These are phyloP conservation scores for Tetramorium simillimum DNA, from an alignment of 1,140 invertebrate genomes.

Conservation along the genomic window DNA sequence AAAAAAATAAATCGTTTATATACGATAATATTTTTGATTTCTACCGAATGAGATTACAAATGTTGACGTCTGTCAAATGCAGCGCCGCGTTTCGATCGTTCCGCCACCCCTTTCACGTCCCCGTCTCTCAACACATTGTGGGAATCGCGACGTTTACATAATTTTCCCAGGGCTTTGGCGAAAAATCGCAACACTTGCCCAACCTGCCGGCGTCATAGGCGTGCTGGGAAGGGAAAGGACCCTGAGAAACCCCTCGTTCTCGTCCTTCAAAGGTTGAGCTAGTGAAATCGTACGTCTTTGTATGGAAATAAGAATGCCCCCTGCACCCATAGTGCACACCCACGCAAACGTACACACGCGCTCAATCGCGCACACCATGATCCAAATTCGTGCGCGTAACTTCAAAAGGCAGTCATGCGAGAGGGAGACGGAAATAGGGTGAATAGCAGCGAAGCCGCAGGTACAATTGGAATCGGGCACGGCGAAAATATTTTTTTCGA, in stretches of 20 bases:
- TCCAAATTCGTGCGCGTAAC: conserved; percentile 73
- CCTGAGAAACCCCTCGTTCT: conserved; percentile 54
- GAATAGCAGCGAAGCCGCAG: conserved; percentile 44
- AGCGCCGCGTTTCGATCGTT: conserved; percentile 21
- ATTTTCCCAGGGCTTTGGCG: conserved; percentile 79
- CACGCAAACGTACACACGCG: conserved; percentile 44
- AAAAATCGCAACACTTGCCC: conserved; percentile 81
- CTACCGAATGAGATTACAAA: background rate
- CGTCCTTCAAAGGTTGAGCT: conserved; percentile 77
- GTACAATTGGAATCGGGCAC: conserved; percentile 63
- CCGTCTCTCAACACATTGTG: conserved; percentile 62
- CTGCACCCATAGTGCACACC: conserved; percentile 63
- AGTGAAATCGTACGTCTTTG: conserved; percentile 78
- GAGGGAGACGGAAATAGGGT: conserved; percentile 41
- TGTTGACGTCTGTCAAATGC: conserved; percentile 6
- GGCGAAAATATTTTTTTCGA: conserved; percentile 78
- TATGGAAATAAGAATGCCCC: conserved; percentile 80
- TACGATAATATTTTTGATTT: conserved; percentile 17
- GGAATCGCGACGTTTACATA: conserved; percentile 81
- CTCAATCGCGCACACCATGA: conserved; percentile 54
- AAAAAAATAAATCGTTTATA: background rate
- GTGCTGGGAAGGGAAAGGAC: conserved; percentile 36
- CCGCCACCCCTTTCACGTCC: conserved; percentile 44
- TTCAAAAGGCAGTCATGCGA: conserved; percentile 73
- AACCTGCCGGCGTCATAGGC: conserved; percentile 67